A percentile compares a stretch with the other conserved stretches of the same genome.
phyloP scores from a whole-genome alignment of 2,888 invertebrate species.

The Blastobasis adustella region DNA sequence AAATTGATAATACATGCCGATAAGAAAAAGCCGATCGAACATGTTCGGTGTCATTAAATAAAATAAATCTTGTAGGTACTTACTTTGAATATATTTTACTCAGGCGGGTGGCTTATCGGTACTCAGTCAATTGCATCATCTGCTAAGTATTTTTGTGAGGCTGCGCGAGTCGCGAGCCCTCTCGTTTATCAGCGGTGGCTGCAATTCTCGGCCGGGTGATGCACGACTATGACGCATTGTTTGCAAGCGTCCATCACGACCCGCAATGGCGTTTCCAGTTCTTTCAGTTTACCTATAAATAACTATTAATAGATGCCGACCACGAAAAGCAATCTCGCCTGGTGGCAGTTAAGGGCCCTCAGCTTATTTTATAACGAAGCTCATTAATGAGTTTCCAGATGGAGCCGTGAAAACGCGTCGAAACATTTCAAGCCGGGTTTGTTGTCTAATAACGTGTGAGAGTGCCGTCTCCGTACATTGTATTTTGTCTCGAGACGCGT shows the following conservation, averaged over 20 bases:
- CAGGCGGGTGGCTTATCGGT: background rate
- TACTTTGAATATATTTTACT: too few relatives aligned
- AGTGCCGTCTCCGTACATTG: too few relatives aligned
- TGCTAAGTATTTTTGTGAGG: conserved; percentile 22
- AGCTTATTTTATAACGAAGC: conserved; percentile 65
- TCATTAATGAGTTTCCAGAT: conserved; percentile 48
- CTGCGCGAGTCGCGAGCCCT: conserved; percentile 22
- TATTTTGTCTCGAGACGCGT: too few relatives aligned
- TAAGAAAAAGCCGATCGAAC: too few relatives aligned
- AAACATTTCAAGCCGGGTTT: conserved; percentile 29
- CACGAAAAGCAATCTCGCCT: conserved; percentile 68
- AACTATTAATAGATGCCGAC: conserved; percentile 63
- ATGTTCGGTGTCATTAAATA: too few relatives aligned
- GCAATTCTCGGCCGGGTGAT: conserved; percentile 29
- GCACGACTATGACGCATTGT: conserved; percentile 47
- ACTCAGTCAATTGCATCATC: conserved; percentile 16
- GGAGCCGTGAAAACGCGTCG: conserved; percentile 33
- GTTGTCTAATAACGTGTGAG: conserved; percentile 25
- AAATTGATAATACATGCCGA: too few relatives aligned
- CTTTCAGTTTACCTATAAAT: conserved; percentile 62
- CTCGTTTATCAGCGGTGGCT: conserved; percentile 19
- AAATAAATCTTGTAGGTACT: too few relatives aligned
- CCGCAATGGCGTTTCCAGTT: conserved; percentile 34
- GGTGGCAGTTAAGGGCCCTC: conserved; percentile 64
- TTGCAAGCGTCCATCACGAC: conserved; percentile 37